Evolutionary conservation across 2,113 vertebrate genomes (phyloP).

Genomic region (Gila orcuttii): DNA sequence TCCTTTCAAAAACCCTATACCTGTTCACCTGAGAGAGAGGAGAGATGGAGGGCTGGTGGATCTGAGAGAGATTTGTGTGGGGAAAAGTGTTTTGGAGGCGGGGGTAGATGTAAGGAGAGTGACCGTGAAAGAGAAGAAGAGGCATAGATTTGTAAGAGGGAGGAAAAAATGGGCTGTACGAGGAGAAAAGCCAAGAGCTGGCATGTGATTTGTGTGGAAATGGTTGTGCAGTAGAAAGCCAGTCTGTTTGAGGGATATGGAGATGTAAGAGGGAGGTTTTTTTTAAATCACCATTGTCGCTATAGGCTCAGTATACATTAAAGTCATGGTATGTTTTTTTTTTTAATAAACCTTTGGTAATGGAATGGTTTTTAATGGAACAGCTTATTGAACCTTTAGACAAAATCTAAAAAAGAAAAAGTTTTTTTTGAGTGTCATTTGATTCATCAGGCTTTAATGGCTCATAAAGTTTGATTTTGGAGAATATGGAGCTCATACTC

Average conservation of each 20-base stretch:
- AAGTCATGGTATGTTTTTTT: no score
- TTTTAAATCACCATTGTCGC: background rate
- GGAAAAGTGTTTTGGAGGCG: conserved; percentile 14
- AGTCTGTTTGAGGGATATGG: background rate
- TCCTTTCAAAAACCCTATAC: conserved; percentile 64
- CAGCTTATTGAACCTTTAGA: background rate
- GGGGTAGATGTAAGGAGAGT: conserved; percentile 9
- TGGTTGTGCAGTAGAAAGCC: background rate
- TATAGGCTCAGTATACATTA: background rate
- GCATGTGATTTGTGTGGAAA: background rate
- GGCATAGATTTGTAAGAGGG: background rate
- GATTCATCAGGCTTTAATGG: background rate
- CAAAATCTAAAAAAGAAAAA: no score
- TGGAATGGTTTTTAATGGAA: background rate
- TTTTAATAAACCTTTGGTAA: no score
- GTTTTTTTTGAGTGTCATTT: background rate
- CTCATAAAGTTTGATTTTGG: background rate
- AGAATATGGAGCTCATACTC: background rate
- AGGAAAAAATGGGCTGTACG: background rate
- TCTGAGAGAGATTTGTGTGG: conserved; percentile 6
- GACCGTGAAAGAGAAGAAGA: conserved; percentile 21
- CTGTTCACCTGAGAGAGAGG: background rate
- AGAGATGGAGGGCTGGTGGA: background rate
- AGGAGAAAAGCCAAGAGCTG: conserved; percentile 9
- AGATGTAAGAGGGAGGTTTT: background rate